A percentile compares a stretch with the other conserved stretches of the same genome.
Conservation (phyloP, 2,888 invertebrate species). For the Myopa tessellatipennis region DNA sequence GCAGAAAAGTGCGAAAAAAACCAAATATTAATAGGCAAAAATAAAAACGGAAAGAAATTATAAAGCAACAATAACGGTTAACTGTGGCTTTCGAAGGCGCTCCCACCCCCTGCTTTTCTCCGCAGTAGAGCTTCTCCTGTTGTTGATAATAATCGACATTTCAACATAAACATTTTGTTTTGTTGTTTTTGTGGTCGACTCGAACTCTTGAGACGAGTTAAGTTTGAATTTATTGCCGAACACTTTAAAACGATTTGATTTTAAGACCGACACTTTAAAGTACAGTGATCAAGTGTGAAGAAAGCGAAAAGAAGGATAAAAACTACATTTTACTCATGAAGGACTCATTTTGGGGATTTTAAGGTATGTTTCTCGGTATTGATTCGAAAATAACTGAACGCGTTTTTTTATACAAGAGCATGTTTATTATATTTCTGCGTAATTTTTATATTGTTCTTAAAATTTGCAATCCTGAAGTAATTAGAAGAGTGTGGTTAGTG, state of each 20-base stretch:
- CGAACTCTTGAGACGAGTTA: not conserved
- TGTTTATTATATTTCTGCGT: no score
- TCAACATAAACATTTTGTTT: conserved; percentile 17
- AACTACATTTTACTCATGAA: not conserved
- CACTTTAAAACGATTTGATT: not conserved
- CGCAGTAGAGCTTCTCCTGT: not conserved
- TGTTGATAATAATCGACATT: conserved; percentile 25
- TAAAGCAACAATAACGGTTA: conserved; percentile 9
- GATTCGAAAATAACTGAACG: not conserved
- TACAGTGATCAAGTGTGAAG: not conserved
- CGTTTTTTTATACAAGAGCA: not conserved
- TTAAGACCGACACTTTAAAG: not conserved
- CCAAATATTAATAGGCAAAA: not conserved
- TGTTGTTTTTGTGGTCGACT: not conserved
- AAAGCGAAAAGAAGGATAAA: not conserved
- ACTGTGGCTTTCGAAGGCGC: not conserved
- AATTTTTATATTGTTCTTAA: no score
- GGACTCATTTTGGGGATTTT: not conserved
- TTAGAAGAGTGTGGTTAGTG: not conserved
- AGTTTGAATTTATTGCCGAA: not conserved
- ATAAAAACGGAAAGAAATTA: conserved; percentile 21
- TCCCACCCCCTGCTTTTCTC: not conserved
- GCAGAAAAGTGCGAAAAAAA: conserved; percentile 14
- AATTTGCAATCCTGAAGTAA: not conserved
- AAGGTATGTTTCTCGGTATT: not conserved